Evolutionary conservation across 1,140 invertebrate species (phyloP), one percentile per base, ranked within the genome.

Genomic region (Uloborus diversus): DNA sequence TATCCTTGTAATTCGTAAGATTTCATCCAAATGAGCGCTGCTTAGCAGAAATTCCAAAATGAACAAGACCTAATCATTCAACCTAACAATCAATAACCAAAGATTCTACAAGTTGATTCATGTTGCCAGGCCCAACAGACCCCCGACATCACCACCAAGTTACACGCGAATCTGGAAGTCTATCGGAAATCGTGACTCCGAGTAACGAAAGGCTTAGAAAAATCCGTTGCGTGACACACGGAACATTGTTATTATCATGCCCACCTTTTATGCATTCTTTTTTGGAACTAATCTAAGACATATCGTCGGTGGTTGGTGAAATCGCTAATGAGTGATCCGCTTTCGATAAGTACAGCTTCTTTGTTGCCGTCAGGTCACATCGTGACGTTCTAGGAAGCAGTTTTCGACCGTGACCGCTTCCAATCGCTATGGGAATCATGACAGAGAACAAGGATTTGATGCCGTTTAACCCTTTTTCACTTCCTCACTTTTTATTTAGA

Each of bases 311-410:
- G 47, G n/a, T n/a, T 49, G 53, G 53, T 13, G 47, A 51, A 73
- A 42, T 61, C 23, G 14, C n/a, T 73, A 73, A 73, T 73, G 69
- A 73, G 69, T 32, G 69, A 61, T 73, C 57, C 35, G 53, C 30
- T 73, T 56, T 59, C 69, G 56, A 70, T 70, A 70, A 70, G 68
- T 70, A 17, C 27, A 59, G 47, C 69, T 71, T 56, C 61, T 71
- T 61, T 28, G 17, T 35, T 20, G 9, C 17, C 2, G 9, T 37
- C 3, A 56, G 69, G 69, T 73, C 69, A 73, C 27, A 73, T 73
- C 69, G 56, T 73, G 69, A 73, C n/a, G 51, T 5, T 73, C 35
- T 73, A 32, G 20, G 69, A 61, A 73, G 69, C 69, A n/a, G 53
- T 59, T 73, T 37, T 42, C 27, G 32, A 73, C 53, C 69, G 56